Evolutionary conservation across 2,888 invertebrate species (phyloP), one percentile per base, ranked within the genome.

Genomic region (Aspidapion aeneum): DNA sequence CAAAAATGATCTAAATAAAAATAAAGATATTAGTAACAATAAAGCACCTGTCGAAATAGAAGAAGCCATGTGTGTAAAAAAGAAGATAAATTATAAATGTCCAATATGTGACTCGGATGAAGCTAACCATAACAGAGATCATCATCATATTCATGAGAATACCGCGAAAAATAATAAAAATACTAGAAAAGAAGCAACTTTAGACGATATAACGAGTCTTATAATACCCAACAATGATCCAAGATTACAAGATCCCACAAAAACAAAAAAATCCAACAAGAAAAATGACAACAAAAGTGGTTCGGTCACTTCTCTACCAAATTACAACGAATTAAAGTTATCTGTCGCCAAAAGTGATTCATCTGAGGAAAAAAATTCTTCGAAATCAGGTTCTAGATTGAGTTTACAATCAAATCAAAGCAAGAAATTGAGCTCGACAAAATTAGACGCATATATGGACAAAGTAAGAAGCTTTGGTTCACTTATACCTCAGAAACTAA

Each of bases 281-380:
- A 69, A 63, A 22, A 74, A 75, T 55, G 74, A 73, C 62, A 63
- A 65, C 1, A 84, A 83, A 73, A 83, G 81, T 69, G 74, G 78
- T 60, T 84, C 84, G 57, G 82, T 83, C 1, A 79, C 82, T 61
- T 84, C 84, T 18, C 72, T 85, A 62, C 84, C 84, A 17, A 83
- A 83, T 74, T 83, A 83, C 73, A 81, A 77, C 69, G 83, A 84
- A 68, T 73, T 83, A 56, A 79, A 79, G 71, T 70, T 79, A 21
- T 77, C 76, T 16, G 68, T 78, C 1, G 78, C 76, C 1, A 72
- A 71, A 65, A 74, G 74, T 12, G 74, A 74, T 5, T 74, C 73
- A 49, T 70, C 71, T 1, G 71, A 74, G 59, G n/a, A 16, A 0
- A 63, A 57, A 61, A 21, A 52, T 18, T 18, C 61, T 2, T 63